phyloP scores from a whole-genome alignment of 2,888 invertebrate species.

The Reticulitermes lucifugus region DNA sequence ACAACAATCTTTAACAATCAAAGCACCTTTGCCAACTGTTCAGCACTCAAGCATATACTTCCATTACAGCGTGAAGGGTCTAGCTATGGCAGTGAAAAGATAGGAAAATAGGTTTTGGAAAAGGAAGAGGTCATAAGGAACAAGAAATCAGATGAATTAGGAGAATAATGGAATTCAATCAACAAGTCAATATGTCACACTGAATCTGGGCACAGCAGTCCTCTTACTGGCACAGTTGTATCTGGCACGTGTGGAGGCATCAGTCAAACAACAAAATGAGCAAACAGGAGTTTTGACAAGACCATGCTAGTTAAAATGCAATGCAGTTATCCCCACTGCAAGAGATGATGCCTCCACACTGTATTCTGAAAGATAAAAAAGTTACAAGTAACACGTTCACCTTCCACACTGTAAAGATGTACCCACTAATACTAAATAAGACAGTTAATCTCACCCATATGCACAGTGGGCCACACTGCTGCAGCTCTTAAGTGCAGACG shows the following conservation, averaged over 20 bases:
- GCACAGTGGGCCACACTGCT: constrained; percentile 39
- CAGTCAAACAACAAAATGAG: not conserved
- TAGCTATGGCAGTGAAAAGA: constrained; percentile 50
- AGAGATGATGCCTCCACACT: constrained; percentile 41
- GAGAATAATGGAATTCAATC: constrained; percentile 36
- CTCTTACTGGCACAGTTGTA: constrained; percentile 47
- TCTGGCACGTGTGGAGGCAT: constrained; percentile 42
- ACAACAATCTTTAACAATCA: constrained; percentile 55
- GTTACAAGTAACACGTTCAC: constrained; percentile 25
- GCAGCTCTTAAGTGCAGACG: constrained; percentile 31
- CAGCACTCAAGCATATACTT: constrained; percentile 54
- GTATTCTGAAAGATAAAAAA: constrained; percentile 42
- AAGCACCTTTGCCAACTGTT: constrained; percentile 55
- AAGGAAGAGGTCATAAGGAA: not conserved
- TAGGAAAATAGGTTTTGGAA: constrained; percentile 19
- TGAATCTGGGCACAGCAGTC: constrained; percentile 45
- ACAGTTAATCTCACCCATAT: constrained; percentile 39
- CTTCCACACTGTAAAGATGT: constrained; percentile 10
- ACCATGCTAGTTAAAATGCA: no score
- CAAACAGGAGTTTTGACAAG: no score
- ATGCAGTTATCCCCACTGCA: no score
- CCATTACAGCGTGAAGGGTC: constrained; percentile 52
- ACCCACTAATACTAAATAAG: constrained; percentile 20
- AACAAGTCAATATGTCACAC: constrained; percentile 41
- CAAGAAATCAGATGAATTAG: not conserved